A percentile compares a stretch with the other conserved stretches of the same genome.
Evolutionary conservation across 2,888 invertebrate species (phyloP).

Genomic region (Athalia circularis): DNA sequence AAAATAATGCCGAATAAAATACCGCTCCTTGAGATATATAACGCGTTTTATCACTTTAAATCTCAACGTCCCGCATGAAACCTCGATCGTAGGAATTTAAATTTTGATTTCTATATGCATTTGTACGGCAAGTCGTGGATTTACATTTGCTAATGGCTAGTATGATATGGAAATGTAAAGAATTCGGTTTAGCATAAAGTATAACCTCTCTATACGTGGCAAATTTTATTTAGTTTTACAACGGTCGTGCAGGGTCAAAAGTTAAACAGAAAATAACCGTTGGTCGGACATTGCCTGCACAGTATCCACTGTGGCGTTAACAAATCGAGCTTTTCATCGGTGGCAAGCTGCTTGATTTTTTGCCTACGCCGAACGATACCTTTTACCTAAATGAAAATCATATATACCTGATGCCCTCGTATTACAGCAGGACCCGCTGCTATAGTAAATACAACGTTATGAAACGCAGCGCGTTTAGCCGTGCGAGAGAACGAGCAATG

Average conservation of each 20-base stretch:
- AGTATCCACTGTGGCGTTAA: conserved; percentile 47
- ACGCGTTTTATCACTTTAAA: not conserved
- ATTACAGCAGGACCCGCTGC: not conserved
- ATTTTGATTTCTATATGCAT: no score
- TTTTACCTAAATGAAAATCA: conserved; percentile 63
- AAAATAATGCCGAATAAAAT: not conserved
- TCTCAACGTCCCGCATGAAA: not conserved
- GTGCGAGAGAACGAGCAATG: conserved; percentile 29
- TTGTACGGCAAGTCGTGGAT: no score
- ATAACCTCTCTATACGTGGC: conserved; percentile 8
- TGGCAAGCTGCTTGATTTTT: conserved; percentile 49
- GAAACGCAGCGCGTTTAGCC: conserved; percentile 21
- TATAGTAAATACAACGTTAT: not conserved
- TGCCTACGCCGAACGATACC: conserved; percentile 54
- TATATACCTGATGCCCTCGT: conserved; percentile 27
- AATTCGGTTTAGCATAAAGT: not conserved
- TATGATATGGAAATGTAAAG: no score
- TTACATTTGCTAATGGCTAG: no score
- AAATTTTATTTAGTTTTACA: conserved; percentile 28
- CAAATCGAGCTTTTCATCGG: conserved; percentile 55
- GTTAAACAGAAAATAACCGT: conserved; percentile 35
- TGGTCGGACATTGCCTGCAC: not conserved
- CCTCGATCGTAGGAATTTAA: no score
- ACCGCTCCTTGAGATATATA: not conserved
- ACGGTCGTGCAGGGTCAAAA: conserved; percentile 26